Conservation (phyloP, 2,888 invertebrate genomes). For the Choreutis nemorana region DNA sequence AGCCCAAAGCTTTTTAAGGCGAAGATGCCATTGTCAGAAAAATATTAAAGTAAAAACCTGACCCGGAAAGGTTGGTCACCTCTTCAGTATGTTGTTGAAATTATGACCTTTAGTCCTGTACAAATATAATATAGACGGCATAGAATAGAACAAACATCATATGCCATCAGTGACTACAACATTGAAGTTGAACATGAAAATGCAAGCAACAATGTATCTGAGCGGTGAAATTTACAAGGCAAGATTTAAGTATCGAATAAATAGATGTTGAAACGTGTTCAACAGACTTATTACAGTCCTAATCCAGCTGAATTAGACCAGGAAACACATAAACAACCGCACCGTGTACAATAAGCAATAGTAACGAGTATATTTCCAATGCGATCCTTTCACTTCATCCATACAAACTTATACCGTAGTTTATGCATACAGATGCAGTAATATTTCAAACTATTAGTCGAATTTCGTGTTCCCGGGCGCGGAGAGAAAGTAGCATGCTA, state of each 20-base stretch:
- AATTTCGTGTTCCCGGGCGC: conserved; percentile 52
- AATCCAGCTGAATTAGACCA: conserved; percentile 1
- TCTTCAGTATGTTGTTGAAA: too few relatives aligned
- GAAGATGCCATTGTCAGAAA: conserved; percentile 30
- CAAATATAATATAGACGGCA: too few relatives aligned
- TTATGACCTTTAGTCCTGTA: too few relatives aligned
- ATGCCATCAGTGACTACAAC: too few relatives aligned
- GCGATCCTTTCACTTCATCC: conserved; percentile 28
- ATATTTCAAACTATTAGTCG: conserved; percentile 63
- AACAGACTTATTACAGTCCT: too few relatives aligned
- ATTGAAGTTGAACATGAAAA: too few relatives aligned
- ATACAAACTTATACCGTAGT: conserved; percentile 15
- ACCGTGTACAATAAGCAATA: not conserved
- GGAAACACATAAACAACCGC: not conserved
- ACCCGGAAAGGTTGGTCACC: conserved; percentile 24
- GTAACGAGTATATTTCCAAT: too few relatives aligned
- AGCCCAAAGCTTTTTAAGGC: conserved; percentile 32
- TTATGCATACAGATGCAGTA: conserved; percentile 24
- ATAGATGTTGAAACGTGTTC: too few relatives aligned
- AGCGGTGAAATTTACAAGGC: too few relatives aligned
- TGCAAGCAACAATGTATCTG: too few relatives aligned
- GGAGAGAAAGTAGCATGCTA: conserved; percentile 58
- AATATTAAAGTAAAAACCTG: conserved; percentile 29
- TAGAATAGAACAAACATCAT: too few relatives aligned
- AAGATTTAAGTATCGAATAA: too few relatives aligned